Percentiles rank a stretch among this genome's conserved stretches.
These are phyloP conservation scores for Puma concolor DNA, from an alignment of 2,113 vertebrate species.

Conservation along the genomic window DNA sequence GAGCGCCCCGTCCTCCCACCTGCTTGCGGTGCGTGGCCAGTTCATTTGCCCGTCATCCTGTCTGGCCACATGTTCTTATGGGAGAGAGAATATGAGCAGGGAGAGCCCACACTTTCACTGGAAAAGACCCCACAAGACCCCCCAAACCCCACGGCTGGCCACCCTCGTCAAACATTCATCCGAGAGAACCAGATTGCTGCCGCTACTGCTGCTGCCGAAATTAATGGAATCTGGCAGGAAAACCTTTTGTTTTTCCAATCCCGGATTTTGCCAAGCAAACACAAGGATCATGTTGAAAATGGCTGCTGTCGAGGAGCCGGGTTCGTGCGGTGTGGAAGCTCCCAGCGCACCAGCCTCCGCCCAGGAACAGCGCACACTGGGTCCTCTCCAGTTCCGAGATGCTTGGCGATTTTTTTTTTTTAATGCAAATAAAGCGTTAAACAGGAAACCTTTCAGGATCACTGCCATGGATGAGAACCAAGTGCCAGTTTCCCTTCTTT, in stretches of 20 bases:
- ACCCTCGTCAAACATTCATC: slow-evolving; percentile 82
- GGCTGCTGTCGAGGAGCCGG: slow-evolving; percentile 65
- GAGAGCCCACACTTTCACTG: slow-evolving; percentile 70
- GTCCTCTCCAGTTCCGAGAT: slow-evolving; percentile 63
- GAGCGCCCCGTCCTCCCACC: not conserved
- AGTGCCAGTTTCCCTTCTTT: slow-evolving; percentile 62
- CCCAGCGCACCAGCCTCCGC: not conserved
- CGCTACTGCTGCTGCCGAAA: slow-evolving; percentile 80
- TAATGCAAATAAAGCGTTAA: slow-evolving; percentile 59
- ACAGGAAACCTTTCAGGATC: slow-evolving; percentile 66
- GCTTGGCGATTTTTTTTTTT: slow-evolving; percentile 46
- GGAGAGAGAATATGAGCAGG: not conserved
- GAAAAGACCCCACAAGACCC: slow-evolving; percentile 81
- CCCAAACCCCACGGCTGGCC: slow-evolving; percentile 77
- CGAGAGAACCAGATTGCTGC: slow-evolving; percentile 85
- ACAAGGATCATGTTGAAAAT: slow-evolving; percentile 85
- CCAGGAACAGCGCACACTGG: not conserved
- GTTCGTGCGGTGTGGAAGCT: not conserved
- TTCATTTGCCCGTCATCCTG: not conserved
- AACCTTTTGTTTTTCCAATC: slow-evolving; percentile 87
- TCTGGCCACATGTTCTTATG: not conserved
- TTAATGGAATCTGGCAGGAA: slow-evolving; percentile 88
- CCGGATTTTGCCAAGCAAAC: slow-evolving; percentile 87
- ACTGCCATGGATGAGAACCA: slow-evolving; percentile 48
- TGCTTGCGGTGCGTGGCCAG: not conserved